A percentile compares a stretch with the other conserved stretches of the same genome.
Conservation (phyloP, 2,797 vertebrate species). For the Gambelia wislizenii region DNA sequence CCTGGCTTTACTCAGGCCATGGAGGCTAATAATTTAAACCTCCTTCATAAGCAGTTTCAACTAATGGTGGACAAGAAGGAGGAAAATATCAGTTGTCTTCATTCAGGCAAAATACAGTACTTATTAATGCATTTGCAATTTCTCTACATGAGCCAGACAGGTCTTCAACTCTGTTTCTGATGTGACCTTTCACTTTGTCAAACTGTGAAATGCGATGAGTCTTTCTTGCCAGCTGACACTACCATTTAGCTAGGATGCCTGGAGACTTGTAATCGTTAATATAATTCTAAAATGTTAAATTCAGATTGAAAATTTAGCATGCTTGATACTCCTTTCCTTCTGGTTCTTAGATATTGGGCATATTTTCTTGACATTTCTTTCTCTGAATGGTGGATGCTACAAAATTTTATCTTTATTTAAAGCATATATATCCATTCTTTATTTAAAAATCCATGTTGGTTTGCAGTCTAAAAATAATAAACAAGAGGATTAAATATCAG, state of each 20-base stretch:
- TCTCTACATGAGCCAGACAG: not conserved
- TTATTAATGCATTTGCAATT: not conserved
- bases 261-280: not conserved
- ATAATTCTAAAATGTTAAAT: not conserved
- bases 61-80: not conserved
- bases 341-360: not conserved
- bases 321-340: not conserved
- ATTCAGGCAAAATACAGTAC: not conserved
- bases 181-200: conserved; percentile 8
- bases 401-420: not conserved
- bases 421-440: not conserved
- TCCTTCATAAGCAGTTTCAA: not conserved
- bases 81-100: not conserved
- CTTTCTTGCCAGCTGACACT: conserved; percentile 1
- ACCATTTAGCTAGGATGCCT: not conserved
- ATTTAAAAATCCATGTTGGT: not conserved
- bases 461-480: not conserved
- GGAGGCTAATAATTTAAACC: no score
- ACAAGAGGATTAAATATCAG: not conserved
- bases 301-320: not conserved
- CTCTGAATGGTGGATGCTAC: not conserved
- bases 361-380: not conserved
- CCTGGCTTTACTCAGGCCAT: no score
- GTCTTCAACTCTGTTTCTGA: not conserved
- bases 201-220: not conserved